phyloP scores from a whole-genome alignment of 30 jellyfish, hydroid and myxozoan genomes.

The Aurelia sp. region DNA sequence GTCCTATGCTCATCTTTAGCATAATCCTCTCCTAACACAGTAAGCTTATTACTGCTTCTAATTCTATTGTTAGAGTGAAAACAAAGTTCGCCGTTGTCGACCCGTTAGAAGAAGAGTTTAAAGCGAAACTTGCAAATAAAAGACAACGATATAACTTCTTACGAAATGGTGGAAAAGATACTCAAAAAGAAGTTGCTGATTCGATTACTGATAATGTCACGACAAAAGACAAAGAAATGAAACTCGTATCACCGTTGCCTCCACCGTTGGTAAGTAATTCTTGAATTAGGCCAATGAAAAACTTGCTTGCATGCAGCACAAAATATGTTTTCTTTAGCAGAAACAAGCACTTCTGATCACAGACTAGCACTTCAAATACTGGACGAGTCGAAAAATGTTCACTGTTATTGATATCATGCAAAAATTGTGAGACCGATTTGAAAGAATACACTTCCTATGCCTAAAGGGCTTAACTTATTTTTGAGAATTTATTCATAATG shows the following conservation, averaged over 20 bases:
- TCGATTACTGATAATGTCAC: conserved; percentile 9
- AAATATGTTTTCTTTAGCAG: no score
- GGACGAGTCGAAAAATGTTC: no score
- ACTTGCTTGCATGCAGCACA: no score
- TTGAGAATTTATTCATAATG: no score
- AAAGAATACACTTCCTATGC: no score
- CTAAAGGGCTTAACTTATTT: no score
- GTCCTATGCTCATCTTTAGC: neutral
- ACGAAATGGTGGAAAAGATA: conserved; percentile 32
- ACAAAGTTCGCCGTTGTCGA: conserved; percentile 64
- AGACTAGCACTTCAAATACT: no score
- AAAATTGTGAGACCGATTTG: no score
- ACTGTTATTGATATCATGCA: no score
- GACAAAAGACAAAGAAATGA: conserved; percentile 36
- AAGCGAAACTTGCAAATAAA: conserved; percentile 64
- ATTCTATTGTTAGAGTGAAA: conserved; percentile 39
- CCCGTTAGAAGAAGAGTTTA: conserved; percentile 61
- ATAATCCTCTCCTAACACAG: neutral
- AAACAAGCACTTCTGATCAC: no score
- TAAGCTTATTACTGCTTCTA: neutral
- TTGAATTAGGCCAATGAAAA: no score
- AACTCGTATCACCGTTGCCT: conserved; percentile 73
- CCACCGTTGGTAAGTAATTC: conserved; percentile 66
- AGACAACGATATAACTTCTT: conserved; percentile 54
- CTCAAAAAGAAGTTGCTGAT: neutral